Base-by-base conservation (phyloP, 2,888 invertebrate genomes). In the Epinotia ramella region DNA sequence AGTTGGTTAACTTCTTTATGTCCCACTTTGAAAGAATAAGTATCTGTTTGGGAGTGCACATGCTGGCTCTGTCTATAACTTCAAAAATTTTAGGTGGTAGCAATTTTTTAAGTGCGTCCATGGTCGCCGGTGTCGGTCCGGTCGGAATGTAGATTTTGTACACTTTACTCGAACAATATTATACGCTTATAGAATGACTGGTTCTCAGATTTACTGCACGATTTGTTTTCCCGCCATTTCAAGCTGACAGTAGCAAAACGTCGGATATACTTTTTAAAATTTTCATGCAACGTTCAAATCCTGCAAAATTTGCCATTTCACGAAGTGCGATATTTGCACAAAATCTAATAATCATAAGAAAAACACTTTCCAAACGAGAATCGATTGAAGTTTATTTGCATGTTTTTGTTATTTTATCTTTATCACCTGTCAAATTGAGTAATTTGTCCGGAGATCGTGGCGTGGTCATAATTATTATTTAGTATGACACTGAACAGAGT, bases 1-100 rank as follows among this genome's bases (percentile, higher is more conserved):
- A 80, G 76, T 91, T 89, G 63, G 94, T 93, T 13, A 83, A 67
- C 78, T 89, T 91, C 83, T 89, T 89, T 40, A 95, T 86, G 78
- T 93, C 92, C 86, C 87, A 89, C 20, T 84, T 77, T 40, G 92
- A 91, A 56, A 88, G 82, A 59, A 82, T 79, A 16, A 92, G 78
- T 68, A 94, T 86, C 85, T 91, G 87, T 82, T 87, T 89, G 9
- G 83, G 56, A 33, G 91, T 91, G 72, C 83, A 83, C 75, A 94
- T 86, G 62, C 89, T 89, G 44, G 87, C 89, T 82, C 86, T 87
- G 28, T 91, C 91, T 60, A 90, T 75, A 20, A 81, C 78, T 76
- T 91, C 91, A 73, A 81, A 89, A 77, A 92, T 80, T 78, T 86
- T 87, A 18, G 84, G 73, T 20, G 91, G 91, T 79, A 93, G 72